These are phyloP conservation scores for Cassiopea andromeda DNA, from an alignment of 30 jellyfish, hydroid and myxozoan species.

Conservation along the genomic window DNA sequence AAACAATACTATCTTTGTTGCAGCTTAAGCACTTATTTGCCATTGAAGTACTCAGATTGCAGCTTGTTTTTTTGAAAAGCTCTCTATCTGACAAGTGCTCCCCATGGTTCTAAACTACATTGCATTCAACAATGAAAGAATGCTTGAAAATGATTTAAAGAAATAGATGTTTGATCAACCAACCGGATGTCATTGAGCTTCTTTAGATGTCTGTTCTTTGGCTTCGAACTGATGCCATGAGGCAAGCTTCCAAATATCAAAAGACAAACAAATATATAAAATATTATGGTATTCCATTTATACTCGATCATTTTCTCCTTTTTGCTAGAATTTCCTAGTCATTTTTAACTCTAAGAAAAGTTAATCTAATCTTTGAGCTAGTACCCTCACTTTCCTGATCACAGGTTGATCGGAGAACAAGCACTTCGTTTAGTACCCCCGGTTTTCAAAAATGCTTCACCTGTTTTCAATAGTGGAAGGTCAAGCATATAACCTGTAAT, in stretches of 20 bases:
- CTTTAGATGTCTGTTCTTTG: constrained; percentile 44
- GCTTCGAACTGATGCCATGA: constrained; percentile 28
- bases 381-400: constrained; percentile 2
- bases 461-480: constrained; percentile 52
- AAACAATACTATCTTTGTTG: too few species aligned
- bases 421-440: constrained; percentile 31
- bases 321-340: background rate
- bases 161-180: background rate
- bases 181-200: constrained; percentile 19
- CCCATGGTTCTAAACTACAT: too few species aligned
- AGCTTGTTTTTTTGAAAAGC: too few species aligned
- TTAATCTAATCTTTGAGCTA: background rate
- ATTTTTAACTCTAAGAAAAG: background rate
- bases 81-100: too few species aligned
- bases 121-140: too few species aligned
- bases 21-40: too few species aligned
- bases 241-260: constrained; percentile 17
- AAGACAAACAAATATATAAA: constrained; percentile 1
- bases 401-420: constrained; percentile 21
- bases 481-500: constrained; percentile 54
- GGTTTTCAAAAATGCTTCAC: constrained; percentile 47
- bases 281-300: background rate
- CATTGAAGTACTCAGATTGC: too few species aligned
- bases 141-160: background rate
- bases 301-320: background rate